Conservation (phyloP, 2,888 invertebrate genomes). For the Hyposoter didymator region DNA sequence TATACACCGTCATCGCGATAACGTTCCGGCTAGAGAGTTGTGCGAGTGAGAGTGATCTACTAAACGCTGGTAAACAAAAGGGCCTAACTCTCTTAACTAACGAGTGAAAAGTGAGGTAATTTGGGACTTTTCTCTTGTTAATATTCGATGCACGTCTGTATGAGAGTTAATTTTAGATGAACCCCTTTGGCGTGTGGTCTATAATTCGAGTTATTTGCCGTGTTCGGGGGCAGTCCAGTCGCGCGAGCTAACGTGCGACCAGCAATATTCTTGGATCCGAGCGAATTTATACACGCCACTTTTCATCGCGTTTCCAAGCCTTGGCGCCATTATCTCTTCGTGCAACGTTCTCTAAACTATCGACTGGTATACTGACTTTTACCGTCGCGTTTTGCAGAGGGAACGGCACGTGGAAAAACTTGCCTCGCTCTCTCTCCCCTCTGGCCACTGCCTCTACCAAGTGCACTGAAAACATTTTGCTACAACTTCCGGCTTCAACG, state of each 20-base stretch:
- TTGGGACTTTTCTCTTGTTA: background rate
- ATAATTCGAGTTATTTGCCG: conserved; percentile 54
- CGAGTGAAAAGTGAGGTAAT: background rate
- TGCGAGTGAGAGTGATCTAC: conserved; percentile 5
- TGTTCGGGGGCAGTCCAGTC: conserved; percentile 39
- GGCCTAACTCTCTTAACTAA: background rate
- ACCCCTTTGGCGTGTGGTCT: conserved; percentile 22
- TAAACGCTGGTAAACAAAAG: conserved; percentile 7
- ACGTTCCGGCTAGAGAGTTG: background rate
- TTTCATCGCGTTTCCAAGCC: conserved; percentile 21
- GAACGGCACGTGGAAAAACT: conserved; percentile 8
- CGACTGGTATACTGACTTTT: conserved; percentile 33
- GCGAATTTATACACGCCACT: conserved; percentile 35
- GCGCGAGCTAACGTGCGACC: conserved; percentile 33
- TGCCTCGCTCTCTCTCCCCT: background rate
- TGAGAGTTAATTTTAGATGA: conserved; percentile 57
- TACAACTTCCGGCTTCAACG: background rate
- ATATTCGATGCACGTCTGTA: background rate
- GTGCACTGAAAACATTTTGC: background rate
- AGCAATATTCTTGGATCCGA: conserved; percentile 10
- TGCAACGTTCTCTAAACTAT: conserved; percentile 47
- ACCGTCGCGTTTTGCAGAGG: conserved; percentile 2
- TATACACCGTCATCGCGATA: conserved; percentile 27
- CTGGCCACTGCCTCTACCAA: background rate
- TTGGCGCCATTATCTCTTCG: conserved; percentile 51